Conservation (phyloP, 2,113 vertebrate genomes). For the Melanotaenia duboulayi region DNA sequence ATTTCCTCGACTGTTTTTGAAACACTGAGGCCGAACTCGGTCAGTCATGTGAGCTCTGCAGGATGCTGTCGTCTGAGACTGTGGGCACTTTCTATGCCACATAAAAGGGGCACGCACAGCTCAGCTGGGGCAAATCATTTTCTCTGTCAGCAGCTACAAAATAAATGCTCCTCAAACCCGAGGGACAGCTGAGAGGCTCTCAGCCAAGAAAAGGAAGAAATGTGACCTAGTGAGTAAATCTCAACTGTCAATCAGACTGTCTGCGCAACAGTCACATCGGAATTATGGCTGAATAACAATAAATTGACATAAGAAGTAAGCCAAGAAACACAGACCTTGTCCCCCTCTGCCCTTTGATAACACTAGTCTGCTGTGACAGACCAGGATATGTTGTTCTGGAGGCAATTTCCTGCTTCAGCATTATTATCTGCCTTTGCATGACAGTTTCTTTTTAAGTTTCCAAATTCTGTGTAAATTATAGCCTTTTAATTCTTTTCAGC, state of each 20-base stretch:
- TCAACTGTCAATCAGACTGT: slow-evolving; percentile 36
- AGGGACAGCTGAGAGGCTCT: slow-evolving; percentile 18
- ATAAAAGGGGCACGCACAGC: slow-evolving; percentile 29
- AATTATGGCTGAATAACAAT: slow-evolving; percentile 14
- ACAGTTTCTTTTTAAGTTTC: slow-evolving; percentile 14
- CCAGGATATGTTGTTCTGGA: slow-evolving; percentile 51
- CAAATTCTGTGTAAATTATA: slow-evolving; percentile 1
- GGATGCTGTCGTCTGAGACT: slow-evolving; percentile 34
- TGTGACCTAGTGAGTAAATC: slow-evolving; percentile 31
- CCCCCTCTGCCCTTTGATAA: slow-evolving; percentile 54
- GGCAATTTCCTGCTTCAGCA: slow-evolving; percentile 46
- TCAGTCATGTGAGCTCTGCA: slow-evolving; percentile 51
- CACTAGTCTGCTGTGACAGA: slow-evolving; percentile 25
- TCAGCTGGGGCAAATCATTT: slow-evolving; percentile 40
- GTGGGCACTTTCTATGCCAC: slow-evolving; percentile 43
- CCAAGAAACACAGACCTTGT: slow-evolving; percentile 36
- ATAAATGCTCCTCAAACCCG: slow-evolving; percentile 30
- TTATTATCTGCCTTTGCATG: slow-evolving; percentile 17
- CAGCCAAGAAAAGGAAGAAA: slow-evolving; percentile 33
- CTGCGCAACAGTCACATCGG: slow-evolving; percentile 39
- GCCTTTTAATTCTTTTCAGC: not conserved
- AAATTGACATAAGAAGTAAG: slow-evolving; percentile 16
- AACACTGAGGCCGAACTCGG: slow-evolving; percentile 41
- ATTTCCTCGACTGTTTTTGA: slow-evolving; percentile 29
- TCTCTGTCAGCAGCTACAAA: slow-evolving; percentile 44